These are phyloP conservation scores for Drosophila sulfurigaster DNA, from an alignment of 1,140 invertebrate genomes.

Conservation along the genomic window DNA sequence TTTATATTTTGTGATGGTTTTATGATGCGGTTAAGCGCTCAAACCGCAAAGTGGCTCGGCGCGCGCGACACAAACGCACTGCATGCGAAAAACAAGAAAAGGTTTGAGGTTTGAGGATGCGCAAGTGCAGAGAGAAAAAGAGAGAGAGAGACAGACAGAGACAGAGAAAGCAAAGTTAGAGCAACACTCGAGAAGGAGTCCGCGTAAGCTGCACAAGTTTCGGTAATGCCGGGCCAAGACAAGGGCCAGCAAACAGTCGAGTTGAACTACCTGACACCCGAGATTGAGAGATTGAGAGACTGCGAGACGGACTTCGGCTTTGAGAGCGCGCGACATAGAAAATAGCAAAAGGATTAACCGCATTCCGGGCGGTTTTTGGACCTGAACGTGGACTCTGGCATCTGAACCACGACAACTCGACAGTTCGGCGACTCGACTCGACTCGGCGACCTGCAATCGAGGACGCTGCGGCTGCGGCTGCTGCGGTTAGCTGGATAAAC, in stretches of 20 bases:
- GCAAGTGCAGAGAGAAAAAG: neutral
- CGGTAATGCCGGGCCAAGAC: conserved; percentile 52
- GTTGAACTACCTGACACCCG: conserved; percentile 12
- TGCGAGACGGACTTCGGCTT: neutral
- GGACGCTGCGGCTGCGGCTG: neutral
- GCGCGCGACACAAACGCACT: conserved; percentile 51
- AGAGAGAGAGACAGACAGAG: neutral
- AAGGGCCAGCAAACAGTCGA: too few relatives aligned
- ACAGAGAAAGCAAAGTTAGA: neutral
- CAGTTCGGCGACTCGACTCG: neutral
- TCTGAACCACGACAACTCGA: too few relatives aligned
- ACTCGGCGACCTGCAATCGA: conserved; percentile 2
- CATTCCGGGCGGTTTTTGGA: conserved; percentile 59
- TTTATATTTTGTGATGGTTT: conserved; percentile 80
- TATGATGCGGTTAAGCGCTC: conserved; percentile 82
- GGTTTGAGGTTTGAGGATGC: neutral
- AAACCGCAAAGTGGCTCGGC: conserved; percentile 76
- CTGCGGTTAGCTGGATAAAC: conserved; percentile 64
- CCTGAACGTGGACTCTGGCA: conserved; percentile 25
- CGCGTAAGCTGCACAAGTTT: conserved; percentile 79
- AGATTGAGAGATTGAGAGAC: neutral
- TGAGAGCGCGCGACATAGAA: conserved; percentile 63
- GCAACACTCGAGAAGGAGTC: conserved; percentile 35
- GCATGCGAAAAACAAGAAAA: conserved; percentile 1
- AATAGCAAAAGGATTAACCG: conserved; percentile 83